Evolutionary conservation across 2,888 invertebrate species (phyloP).

Genomic region (Parnassius apollo): DNA sequence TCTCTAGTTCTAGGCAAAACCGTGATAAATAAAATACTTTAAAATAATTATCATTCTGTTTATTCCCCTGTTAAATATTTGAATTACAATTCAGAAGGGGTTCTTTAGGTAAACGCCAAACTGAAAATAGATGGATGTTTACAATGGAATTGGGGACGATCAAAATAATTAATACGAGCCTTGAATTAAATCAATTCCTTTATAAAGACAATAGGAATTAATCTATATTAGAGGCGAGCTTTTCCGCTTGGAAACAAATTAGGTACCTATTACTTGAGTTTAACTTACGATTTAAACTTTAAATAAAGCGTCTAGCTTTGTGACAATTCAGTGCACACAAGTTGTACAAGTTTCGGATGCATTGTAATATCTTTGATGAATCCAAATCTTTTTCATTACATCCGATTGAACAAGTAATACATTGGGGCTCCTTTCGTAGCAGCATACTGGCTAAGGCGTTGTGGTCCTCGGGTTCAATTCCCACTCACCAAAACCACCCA

Average conservation of each 20-base stretch:
- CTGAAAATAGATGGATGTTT: slow-evolving; percentile 34
- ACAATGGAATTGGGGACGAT: slow-evolving; percentile 33
- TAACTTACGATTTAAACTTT: background rate
- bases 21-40: too few species aligned
- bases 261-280: background rate
- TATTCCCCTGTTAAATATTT: slow-evolving; percentile 6
- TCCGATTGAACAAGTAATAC: too few species aligned
- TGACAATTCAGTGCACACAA: too few species aligned
- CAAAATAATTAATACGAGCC: slow-evolving; percentile 36
- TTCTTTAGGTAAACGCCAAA: slow-evolving; percentile 18
- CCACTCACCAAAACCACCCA: too few species aligned
- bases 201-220: slow-evolving; percentile 39
- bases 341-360: too few species aligned
- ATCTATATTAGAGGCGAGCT: slow-evolving; percentile 49
- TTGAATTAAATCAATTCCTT: slow-evolving; percentile 43
- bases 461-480: too few species aligned
- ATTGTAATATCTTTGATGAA: too few species aligned
- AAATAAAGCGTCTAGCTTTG: too few species aligned
- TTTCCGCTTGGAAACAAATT: slow-evolving; percentile 19
- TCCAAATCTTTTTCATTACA: too few species aligned
- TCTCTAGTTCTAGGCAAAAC: too few species aligned
- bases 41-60: background rate
- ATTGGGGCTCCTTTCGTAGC: too few species aligned
- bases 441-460: too few species aligned
- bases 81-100: background rate